phyloP scores from a whole-genome alignment of 64 coral and sea anemone genomes.

The Porites australiensis region DNA sequence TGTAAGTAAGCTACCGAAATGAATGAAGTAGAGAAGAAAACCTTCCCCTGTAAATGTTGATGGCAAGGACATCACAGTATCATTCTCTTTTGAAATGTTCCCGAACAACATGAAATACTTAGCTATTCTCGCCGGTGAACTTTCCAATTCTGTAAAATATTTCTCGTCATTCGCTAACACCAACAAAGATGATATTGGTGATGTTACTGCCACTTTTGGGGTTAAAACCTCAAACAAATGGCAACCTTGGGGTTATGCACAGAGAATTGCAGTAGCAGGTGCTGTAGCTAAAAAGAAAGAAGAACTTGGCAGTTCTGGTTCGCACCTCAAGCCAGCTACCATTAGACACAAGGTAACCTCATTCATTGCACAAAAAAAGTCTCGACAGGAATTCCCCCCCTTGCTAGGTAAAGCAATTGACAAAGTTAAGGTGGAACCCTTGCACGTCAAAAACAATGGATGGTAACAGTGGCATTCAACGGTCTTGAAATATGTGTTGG shows the following conservation, averaged over 20 bases:
- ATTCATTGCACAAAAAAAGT: background rate
- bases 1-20: too few relatives aligned
- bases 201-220: conserved; percentile 36
- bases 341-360: background rate
- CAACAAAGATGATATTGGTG: conserved; percentile 46
- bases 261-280: conserved; percentile 32
- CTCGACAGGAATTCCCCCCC: background rate
- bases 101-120: conserved; percentile 52
- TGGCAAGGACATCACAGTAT: background rate
- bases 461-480: background rate
- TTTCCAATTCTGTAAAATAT: conserved; percentile 50
- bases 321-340: background rate
- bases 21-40: background rate
- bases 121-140: conserved; percentile 17
- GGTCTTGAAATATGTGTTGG: too few relatives aligned
- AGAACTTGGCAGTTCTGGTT: background rate
- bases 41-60: background rate
- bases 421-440: background rate
- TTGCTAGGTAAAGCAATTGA: background rate
- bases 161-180: conserved; percentile 52
- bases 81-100: background rate
- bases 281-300: background rate
- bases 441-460: background rate
- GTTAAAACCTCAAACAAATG: conserved; percentile 1
- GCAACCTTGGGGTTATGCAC: conserved; percentile 2